phyloP scores from a whole-genome alignment of 2,797 vertebrate species.

The Threskiornis aethiopicus region DNA sequence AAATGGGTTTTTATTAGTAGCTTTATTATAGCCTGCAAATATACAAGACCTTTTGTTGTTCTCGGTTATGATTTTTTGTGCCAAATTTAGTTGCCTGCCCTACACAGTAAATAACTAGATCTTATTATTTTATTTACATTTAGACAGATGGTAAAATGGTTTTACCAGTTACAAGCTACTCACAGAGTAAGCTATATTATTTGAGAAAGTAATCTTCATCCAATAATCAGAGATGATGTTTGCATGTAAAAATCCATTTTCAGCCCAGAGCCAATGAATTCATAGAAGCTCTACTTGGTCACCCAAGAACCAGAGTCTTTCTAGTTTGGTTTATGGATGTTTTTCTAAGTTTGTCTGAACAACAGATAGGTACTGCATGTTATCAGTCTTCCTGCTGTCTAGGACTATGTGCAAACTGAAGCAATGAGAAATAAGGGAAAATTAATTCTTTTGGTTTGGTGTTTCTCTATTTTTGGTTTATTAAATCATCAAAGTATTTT shows the following conservation, averaged over 20 bases:
- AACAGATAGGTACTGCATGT: background rate
- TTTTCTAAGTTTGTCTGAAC: background rate
- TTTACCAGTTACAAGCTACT: background rate
- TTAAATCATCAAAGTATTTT: background rate
- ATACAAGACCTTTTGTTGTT: background rate
- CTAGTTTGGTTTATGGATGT: background rate
- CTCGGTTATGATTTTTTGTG: background rate
- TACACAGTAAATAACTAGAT: background rate
- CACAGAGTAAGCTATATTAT: background rate
- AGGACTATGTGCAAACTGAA: background rate
- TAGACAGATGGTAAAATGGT: background rate
- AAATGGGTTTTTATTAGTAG: background rate
- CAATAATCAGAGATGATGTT: background rate
- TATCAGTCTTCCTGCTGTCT: background rate
- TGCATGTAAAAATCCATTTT: background rate
- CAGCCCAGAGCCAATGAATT: background rate
- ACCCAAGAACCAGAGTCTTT: background rate
- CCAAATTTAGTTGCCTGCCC: background rate
- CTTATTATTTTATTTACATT: background rate
- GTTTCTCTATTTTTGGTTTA: background rate
- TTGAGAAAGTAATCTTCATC: background rate
- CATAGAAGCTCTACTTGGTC: background rate
- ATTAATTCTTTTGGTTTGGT: background rate
- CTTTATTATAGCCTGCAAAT: background rate
- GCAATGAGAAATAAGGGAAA: background rate